A percentile compares a stretch with the other conserved stretches of the same genome.
phyloP scores from a whole-genome alignment of 2,797 vertebrate genomes.

The Tapirus indicus region DNA sequence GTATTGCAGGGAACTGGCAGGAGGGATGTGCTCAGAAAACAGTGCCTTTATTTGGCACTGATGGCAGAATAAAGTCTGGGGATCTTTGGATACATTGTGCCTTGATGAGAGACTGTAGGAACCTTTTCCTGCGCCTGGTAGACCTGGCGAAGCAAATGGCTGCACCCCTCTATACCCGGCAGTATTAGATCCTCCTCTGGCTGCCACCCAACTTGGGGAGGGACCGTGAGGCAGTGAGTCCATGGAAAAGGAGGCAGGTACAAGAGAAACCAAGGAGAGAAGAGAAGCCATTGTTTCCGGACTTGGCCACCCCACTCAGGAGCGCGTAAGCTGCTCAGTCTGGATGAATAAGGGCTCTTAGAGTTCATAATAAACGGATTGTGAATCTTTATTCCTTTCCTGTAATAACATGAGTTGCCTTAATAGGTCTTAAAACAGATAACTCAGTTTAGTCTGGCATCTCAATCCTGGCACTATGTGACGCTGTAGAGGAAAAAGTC shows the following conservation, averaged over 20 bases:
- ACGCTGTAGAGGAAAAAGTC: neutral
- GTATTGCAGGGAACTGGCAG: neutral
- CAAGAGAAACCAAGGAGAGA: neutral
- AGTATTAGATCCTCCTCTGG: neutral
- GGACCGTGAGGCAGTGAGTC: neutral
- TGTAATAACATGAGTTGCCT: conserved; percentile 5
- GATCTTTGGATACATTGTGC: neutral
- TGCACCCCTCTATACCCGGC: neutral
- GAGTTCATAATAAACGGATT: conserved; percentile 34
- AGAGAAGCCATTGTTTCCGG: neutral
- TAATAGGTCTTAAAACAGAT: conserved; percentile 45
- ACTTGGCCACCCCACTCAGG: neutral
- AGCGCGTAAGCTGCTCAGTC: neutral
- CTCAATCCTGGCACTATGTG: neutral
- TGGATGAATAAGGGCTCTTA: neutral
- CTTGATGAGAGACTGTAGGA: neutral
- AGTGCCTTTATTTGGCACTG: neutral
- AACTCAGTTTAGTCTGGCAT: conserved; percentile 31
- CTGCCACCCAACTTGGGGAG: neutral
- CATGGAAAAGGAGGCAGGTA: neutral
- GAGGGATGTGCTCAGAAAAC: neutral
- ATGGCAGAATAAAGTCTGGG: neutral
- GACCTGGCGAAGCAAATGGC: neutral
- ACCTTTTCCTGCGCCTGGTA: neutral
- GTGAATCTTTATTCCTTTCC: conserved; percentile 62